A percentile compares a stretch with the other conserved stretches of the same genome.
Conservation (phyloP, 2,797 vertebrate genomes). For the Geotrypetes seraphini region DNA sequence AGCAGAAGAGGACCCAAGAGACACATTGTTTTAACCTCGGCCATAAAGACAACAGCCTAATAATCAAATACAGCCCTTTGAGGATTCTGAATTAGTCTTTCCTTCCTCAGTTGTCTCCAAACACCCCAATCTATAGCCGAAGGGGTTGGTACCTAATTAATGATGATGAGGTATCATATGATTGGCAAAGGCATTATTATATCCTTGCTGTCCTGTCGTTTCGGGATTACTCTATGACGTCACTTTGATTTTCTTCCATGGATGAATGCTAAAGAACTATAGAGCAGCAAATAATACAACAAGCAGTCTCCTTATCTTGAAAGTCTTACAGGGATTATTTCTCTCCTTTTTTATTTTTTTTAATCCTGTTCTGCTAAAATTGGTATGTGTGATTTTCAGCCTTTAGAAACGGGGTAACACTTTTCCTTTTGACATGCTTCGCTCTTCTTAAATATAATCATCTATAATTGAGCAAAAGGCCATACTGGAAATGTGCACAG, state of each 20-base stretch:
- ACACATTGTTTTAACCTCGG: neutral
- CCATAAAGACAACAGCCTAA: constrained; percentile 8
- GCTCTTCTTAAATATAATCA: constrained; percentile 77
- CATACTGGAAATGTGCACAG: constrained; percentile 73
- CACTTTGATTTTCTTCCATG: constrained; percentile 83
- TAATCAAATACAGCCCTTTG: neutral
- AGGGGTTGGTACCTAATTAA: constrained; percentile 52
- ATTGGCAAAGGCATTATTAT: constrained; percentile 75
- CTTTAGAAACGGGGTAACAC: constrained; percentile 36
- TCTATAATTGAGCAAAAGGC: constrained; percentile 82
- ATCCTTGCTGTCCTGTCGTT: constrained; percentile 69
- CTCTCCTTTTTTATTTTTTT: constrained; percentile 45
- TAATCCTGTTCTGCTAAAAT: constrained; percentile 71
- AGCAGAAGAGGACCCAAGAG: neutral
- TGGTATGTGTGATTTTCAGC: constrained; percentile 63
- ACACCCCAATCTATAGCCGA: constrained; percentile 36
- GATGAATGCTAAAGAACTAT: constrained; percentile 82
- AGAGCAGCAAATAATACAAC: constrained; percentile 86
- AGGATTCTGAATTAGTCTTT: too few species aligned
- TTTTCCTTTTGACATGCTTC: constrained; percentile 53
- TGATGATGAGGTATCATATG: constrained; percentile 53
- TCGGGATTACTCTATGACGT: constrained; percentile 92
- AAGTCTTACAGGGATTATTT: constrained; percentile 62
- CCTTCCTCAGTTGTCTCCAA: constrained; percentile 21
- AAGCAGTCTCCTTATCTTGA: constrained; percentile 79